Evolutionary conservation across 2,113 vertebrate genomes (phyloP).

Genomic region (Serilophus lunatus): DNA sequence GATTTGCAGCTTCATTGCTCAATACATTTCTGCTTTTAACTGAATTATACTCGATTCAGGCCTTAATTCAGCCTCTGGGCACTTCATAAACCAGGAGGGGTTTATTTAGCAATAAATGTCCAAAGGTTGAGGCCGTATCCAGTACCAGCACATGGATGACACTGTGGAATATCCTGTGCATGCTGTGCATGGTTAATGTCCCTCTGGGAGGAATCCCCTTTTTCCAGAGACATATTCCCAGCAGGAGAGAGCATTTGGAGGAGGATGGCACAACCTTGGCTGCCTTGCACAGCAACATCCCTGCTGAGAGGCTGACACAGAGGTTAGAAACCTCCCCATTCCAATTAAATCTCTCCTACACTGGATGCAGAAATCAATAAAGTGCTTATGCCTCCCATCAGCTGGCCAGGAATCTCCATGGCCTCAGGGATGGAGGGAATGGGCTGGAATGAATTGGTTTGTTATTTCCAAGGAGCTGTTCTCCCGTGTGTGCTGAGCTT

Average conservation of each 20-base stretch:
- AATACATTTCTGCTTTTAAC: neutral
- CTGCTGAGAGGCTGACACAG: neutral
- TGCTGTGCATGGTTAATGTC: accelerated
- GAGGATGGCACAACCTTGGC: neutral
- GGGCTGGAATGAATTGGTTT: accelerated
- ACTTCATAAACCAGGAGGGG: neutral
- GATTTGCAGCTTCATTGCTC: neutral
- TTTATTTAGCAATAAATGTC: neutral
- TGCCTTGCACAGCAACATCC: neutral
- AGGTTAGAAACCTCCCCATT: conserved; percentile 4
- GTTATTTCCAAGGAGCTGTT: neutral
- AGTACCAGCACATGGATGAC: neutral
- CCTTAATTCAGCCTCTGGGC: neutral
- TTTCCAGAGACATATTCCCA: neutral
- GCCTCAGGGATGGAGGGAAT: neutral
- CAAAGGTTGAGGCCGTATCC: neutral
- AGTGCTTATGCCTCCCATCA: neutral
- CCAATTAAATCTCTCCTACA: conserved; percentile 21
- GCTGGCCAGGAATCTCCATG: neutral
- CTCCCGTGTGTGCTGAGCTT: accelerated
- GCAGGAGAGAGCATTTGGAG: neutral
- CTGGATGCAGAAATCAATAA: neutral
- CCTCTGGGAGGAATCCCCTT: neutral
- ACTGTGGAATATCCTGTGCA: accelerated
- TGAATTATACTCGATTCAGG: neutral